A percentile compares a stretch with the other conserved stretches of the same genome.
These are phyloP conservation scores for Cheilosia pagana DNA, from an alignment of 2,888 invertebrate genomes.

Conservation along the genomic window DNA sequence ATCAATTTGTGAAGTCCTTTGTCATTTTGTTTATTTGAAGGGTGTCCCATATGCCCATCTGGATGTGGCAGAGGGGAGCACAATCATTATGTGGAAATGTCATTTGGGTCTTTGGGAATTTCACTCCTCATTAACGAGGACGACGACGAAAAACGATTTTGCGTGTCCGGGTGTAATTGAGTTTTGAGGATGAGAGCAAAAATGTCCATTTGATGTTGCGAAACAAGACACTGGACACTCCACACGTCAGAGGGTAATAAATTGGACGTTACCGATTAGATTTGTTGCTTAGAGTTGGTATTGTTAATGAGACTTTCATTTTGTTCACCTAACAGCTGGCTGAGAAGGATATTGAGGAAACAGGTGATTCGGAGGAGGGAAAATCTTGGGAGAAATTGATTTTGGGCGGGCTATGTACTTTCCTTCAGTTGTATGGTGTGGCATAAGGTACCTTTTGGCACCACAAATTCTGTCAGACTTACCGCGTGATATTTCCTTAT, in stretches of 20 bases:
- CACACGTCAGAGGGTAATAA: conserved; percentile 54
- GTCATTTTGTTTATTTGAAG: conserved; percentile 45
- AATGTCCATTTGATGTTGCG: conserved; percentile 44
- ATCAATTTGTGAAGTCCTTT: conserved; percentile 42
- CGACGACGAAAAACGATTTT: conserved; percentile 63
- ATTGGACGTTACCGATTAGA: conserved; percentile 32
- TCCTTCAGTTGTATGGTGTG: too few relatives aligned
- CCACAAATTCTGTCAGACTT: too few relatives aligned
- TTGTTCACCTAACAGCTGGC: background rate
- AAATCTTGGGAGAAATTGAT: too few relatives aligned
- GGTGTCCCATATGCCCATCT: conserved; percentile 1
- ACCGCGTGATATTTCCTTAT: too few relatives aligned
- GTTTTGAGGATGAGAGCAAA: conserved; percentile 38
- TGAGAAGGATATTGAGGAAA: background rate
- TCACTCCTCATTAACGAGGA: conserved; percentile 65
- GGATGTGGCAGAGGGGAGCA: background rate
- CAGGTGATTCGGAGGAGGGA: background rate
- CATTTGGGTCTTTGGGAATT: conserved; percentile 69
- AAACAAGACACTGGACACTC: conserved; percentile 23
- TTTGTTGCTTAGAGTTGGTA: background rate
- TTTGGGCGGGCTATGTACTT: too few relatives aligned
- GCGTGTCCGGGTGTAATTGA: conserved; percentile 67
- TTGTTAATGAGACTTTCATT: conserved; percentile 3
- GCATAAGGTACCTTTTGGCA: too few relatives aligned
- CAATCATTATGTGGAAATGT: conserved; percentile 53